A percentile compares a stretch with the other conserved stretches of the same genome.
phyloP scores from a whole-genome alignment of 2,888 invertebrate genomes.

The Lacanobia wlatinum region DNA sequence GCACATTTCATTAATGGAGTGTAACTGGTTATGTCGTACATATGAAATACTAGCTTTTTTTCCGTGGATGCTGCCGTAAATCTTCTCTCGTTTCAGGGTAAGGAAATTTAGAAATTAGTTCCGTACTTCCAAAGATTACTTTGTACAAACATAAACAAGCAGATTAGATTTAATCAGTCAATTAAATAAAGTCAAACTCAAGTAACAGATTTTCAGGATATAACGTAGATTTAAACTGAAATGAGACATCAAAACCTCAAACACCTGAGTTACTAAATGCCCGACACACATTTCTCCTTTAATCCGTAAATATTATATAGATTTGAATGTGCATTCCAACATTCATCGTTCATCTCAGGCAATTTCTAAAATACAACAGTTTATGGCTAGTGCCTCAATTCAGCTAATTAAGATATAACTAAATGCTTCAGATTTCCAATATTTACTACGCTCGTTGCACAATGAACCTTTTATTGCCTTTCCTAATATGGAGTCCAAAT shows the following conservation, averaged over 20 bases:
- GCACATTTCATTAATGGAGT: not conserved
- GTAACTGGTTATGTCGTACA: not conserved
- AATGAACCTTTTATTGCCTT: constrained; percentile 1
- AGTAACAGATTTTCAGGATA: not conserved
- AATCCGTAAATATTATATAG: not conserved
- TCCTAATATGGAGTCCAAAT: constrained; percentile 6
- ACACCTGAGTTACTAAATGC: not conserved
- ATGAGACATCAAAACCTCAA: not conserved
- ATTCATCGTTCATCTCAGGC: not conserved
- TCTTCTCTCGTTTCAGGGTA: no score
- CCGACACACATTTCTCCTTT: not conserved
- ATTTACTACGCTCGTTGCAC: not conserved
- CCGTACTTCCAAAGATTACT: no score
- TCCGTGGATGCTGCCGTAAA: no score
- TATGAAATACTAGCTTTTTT: not conserved
- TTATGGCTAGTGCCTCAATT: not conserved
- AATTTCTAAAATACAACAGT: not conserved
- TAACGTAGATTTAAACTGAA: not conserved
- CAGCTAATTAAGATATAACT: not conserved
- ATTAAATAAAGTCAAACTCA: no score
- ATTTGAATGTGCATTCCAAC: not conserved
- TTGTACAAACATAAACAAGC: no score
- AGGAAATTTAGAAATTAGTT: no score
- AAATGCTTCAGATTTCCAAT: not conserved
- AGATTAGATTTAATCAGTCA: not conserved